Evolutionary conservation across 2,113 vertebrate genomes (phyloP).

Genomic region (Spizaetus ornatus): DNA sequence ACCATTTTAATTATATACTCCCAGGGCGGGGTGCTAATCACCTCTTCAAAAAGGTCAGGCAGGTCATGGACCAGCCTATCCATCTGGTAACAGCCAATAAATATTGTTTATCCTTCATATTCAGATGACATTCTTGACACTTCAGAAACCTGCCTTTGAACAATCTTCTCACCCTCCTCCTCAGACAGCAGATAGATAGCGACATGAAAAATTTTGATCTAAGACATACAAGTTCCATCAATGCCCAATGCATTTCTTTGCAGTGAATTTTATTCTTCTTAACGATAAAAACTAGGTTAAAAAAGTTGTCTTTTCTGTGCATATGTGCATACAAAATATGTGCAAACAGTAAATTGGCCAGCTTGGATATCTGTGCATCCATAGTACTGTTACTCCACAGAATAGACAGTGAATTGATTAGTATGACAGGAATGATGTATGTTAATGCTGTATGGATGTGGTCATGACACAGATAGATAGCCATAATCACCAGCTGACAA

Average conservation of each 20-base stretch:
- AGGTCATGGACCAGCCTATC: neutral
- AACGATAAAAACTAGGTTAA: fast-evolving
- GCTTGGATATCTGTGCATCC: neutral
- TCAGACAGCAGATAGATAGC: neutral
- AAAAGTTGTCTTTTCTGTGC: neutral
- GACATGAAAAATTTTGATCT: neutral
- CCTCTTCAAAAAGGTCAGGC: neutral
- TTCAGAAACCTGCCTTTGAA: neutral
- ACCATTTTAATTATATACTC: neutral
- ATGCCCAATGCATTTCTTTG: neutral
- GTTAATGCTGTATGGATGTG: neutral
- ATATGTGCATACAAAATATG: neutral
- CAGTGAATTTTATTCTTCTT: neutral
- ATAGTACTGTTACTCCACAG: neutral
- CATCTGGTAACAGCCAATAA: neutral
- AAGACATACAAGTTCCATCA: neutral
- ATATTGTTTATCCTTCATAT: neutral
- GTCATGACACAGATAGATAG: neutral
- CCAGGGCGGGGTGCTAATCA: neutral
- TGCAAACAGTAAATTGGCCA: neutral
- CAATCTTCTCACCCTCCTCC: neutral
- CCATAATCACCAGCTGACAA: neutral
- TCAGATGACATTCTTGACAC: neutral
- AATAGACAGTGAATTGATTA: neutral
- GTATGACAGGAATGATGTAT: neutral